Evolutionary conservation across 2,888 invertebrate species (phyloP).

Genomic region (Eupithecia vulgata): DNA sequence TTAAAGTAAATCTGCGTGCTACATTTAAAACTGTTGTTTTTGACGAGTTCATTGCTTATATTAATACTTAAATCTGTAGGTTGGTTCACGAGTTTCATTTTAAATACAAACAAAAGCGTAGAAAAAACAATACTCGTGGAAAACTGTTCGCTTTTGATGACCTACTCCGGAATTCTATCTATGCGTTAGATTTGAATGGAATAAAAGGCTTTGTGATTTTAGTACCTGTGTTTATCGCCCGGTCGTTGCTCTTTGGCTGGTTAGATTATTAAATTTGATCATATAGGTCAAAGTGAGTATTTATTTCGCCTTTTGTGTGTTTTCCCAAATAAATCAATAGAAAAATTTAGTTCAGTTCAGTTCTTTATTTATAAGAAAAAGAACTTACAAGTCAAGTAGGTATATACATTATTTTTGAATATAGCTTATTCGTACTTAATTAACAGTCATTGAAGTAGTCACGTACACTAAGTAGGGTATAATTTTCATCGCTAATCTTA

Average conservation of each 20-base stretch:
- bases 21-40: not conserved
- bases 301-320: not conserved
- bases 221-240: not conserved
- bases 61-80: not conserved
- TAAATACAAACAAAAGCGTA: not conserved
- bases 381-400: too few species aligned
- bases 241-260: constrained; percentile 4
- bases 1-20: constrained; percentile 33
- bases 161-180: not conserved
- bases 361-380: too few species aligned
- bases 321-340: not conserved
- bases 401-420: too few species aligned
- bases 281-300: not conserved
- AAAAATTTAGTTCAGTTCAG: too few species aligned
- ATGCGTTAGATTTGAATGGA: constrained; percentile 8
- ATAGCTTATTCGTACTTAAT: too few species aligned
- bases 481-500: too few species aligned
- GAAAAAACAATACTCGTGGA: not conserved
- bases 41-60: not conserved
- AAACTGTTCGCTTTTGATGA: not conserved
- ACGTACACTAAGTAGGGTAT: too few species aligned
- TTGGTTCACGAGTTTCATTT: too few species aligned
- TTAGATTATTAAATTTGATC: not conserved
- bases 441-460: too few species aligned
- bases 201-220: constrained; percentile 12